Conservation (phyloP, 2,888 invertebrate genomes). For the Conus canariensis region DNA sequence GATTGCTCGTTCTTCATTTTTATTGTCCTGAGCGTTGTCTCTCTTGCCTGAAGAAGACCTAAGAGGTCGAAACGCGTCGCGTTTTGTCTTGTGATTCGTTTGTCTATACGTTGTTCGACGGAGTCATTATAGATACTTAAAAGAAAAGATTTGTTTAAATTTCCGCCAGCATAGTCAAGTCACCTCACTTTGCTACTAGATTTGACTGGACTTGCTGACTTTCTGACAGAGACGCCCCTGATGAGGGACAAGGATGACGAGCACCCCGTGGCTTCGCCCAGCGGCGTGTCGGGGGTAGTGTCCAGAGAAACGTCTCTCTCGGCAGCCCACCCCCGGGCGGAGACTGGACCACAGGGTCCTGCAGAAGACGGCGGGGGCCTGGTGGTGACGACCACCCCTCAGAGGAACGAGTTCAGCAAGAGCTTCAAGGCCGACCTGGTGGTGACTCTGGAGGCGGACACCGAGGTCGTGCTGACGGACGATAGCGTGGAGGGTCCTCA, state of each 20-base stretch:
- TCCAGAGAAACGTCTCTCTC: neutral
- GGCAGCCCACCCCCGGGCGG: neutral
- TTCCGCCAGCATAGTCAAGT: too few species aligned
- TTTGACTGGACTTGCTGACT: neutral
- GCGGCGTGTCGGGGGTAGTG: too few species aligned
- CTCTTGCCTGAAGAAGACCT: too few species aligned
- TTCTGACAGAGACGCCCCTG: neutral
- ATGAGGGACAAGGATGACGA: neutral
- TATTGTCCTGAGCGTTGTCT: too few species aligned
- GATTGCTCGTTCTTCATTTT: too few species aligned
- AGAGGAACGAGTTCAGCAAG: conserved; percentile 20
- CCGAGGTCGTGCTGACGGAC: conserved; percentile 1
- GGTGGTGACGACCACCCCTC: conserved; percentile 4
- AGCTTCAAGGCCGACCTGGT: neutral
- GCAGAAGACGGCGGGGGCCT: neutral
- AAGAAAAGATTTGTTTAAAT: too few species aligned
- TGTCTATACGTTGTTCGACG: too few species aligned
- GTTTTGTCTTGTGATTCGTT: too few species aligned
- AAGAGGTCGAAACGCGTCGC: too few species aligned
- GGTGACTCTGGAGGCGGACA: neutral
- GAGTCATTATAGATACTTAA: too few species aligned
- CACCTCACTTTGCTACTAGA: too few species aligned
- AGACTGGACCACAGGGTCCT: neutral
- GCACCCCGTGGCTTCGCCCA: too few species aligned
- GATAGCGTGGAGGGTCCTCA: neutral